A percentile compares a stretch with the other conserved stretches of the same genome.
phyloP scores from a whole-genome alignment of 2,113 vertebrate genomes.

The Noturus placidus region DNA sequence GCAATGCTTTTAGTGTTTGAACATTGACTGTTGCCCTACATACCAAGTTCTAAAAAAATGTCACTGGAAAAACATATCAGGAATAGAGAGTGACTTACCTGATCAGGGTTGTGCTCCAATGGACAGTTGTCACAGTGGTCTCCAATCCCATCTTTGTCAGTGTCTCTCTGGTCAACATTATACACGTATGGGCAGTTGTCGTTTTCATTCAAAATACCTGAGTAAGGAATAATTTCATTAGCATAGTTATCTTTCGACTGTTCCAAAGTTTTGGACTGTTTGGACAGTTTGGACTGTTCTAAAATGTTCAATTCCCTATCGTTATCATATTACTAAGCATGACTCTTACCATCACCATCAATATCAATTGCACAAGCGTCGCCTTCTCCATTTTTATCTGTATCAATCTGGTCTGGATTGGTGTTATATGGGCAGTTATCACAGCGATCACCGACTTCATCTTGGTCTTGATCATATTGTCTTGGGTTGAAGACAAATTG shows the following conservation, averaged over 20 bases:
- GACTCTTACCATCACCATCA: constrained; percentile 88
- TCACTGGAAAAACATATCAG: not conserved
- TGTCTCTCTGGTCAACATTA: constrained; percentile 95
- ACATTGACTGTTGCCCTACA: not conserved
- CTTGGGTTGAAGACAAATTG: constrained; percentile 91
- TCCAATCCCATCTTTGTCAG: constrained; percentile 91
- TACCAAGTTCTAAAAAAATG: constrained; percentile 9
- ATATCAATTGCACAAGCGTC: constrained; percentile 95
- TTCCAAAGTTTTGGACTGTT: too few relatives aligned
- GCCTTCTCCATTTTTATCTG: constrained; percentile 93
- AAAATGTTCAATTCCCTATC: too few relatives aligned
- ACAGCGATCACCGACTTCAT: constrained; percentile 92
- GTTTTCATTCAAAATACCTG: constrained; percentile 91
- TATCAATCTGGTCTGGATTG: constrained; percentile 94
- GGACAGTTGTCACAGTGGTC: constrained; percentile 99
- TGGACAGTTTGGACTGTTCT: too few relatives aligned
- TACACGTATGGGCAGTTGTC: constrained; percentile 98
- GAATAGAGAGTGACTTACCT: constrained; percentile 72
- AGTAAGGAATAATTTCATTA: constrained; percentile 30
- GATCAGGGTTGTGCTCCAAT: constrained; percentile 94
- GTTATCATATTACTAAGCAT: not conserved
- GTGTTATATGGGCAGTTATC: constrained; percentile 96
- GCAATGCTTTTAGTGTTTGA: not conserved
- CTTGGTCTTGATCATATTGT: constrained; percentile 92
- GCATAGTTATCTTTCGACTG: not conserved